Base-by-base conservation (phyloP, 2,113 vertebrate species). In the Gobiocypris rarus region DNA sequence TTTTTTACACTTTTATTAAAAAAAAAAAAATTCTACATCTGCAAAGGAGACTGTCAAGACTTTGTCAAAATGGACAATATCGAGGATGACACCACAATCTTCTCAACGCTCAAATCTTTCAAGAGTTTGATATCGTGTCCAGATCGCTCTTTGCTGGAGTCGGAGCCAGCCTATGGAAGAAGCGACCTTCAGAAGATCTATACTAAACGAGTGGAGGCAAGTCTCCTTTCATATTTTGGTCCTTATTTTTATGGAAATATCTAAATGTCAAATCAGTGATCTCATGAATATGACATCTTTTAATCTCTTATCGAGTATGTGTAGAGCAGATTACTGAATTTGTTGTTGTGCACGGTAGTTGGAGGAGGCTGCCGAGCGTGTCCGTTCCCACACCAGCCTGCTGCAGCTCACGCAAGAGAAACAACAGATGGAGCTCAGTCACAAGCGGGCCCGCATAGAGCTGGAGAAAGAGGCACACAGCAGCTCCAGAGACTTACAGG, bases 401-500 rank as follows among this genome's bases (percentile, higher is more conserved):
- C 90, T 98, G 76, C 96, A 97, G 89, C 87, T 97, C 92, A 96
- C 97, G 84, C 91, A 97, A 79, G 97, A 99, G 93, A 99, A 98
- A 93, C 96, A 96, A 89, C 97, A 97, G 90, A 97, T 99, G 97
- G 97, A 98, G 84, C 89, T 99, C 75, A 98, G 97, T 87, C 97
- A 99, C 92, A 99, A 99, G 89, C 91, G 97, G 69, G 97, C 97
- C 28, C 96, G 97, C 0, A 96, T 97, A 81, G 97, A 99, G 83
- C 91, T 99, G 4, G 97, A 99, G 93, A 97, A 95, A 71, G 95
- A 91, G 1, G 98, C 96, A 0, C 94, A 88, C 3, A 93, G 94
- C 82, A 98, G 90, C 0, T 96, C 97, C 78, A 91, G 94, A 80
- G 95, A 96, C 89, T 93, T 97, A 0, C 96, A 98, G 97, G 98